Base-by-base conservation (phyloP, 2,888 invertebrate species). In the Thymelicus acteon region DNA sequence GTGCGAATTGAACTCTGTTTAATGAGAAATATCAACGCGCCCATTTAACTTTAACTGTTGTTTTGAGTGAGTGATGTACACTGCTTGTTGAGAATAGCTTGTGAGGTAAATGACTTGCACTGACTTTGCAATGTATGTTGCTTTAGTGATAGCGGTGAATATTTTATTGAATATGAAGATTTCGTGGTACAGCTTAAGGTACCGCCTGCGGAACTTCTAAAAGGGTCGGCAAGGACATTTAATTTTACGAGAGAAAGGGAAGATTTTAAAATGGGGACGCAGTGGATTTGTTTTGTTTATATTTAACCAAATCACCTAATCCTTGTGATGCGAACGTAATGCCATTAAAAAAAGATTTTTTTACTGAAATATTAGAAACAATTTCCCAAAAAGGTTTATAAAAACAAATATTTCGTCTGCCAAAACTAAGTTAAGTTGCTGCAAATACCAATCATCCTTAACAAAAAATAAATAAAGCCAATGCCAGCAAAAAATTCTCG, bases 221-320 rank as follows among this genome's bases (percentile, higher is more conserved):
- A 70, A 70, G 64, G 70, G 70, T 70, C 40, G 60, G 70, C 10
- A 63, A 64, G 69, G 60, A 60, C 72, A 65, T 67, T 72, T 58
- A 72, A 67, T 48, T 71, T 74, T 71, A 72, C 65, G 72, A 67
- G 47, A 60, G 62, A 70, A 47, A 60, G 57, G 67, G 63, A 72
- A 72, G 67, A 65, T 65, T 70, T 68, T 71, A 68, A 72, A 72
- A 61, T 67, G 63, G 67, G 73, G 72, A 63, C 7, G 24, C 15
- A 68, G 62, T 62, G 68, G 52, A 57, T 69, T 62, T 68, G 67
- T 49, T 67, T 67, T 60, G 60, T 54, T 61, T 67, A 54, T 58
- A 49, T 48, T 39, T 49, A 39, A 1, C 15, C 6, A 58, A 65
- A 58, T 64, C 13, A n/a, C 40, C 37, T 58, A 31, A 52, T 19